phyloP scores from a whole-genome alignment of 2,888 invertebrate species.

The Lacanobia wlatinum region DNA sequence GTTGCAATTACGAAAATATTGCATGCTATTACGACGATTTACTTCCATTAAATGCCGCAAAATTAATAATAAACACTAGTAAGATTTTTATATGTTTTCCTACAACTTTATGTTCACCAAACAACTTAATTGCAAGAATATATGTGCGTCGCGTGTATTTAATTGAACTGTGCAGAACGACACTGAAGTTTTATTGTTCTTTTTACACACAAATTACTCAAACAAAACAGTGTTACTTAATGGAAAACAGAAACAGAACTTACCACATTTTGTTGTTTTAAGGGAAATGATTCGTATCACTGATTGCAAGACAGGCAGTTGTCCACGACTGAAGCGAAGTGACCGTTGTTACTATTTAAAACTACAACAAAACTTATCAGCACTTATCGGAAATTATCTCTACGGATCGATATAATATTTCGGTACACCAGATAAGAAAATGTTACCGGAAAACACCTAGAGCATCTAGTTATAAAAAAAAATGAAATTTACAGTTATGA shows the following conservation, averaged over 20 bases:
- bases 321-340: slow-evolving; percentile 60
- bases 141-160: slow-evolving; percentile 44
- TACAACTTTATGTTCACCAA: slow-evolving; percentile 11
- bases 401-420: slow-evolving; percentile 67
- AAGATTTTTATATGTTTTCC: slow-evolving; percentile 18
- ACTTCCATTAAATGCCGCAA: slow-evolving; percentile 20
- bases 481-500: slow-evolving; percentile 8
- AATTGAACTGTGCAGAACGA: slow-evolving; percentile 24
- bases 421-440: slow-evolving; percentile 13
- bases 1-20: slow-evolving; percentile 5
- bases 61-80: slow-evolving; percentile 25
- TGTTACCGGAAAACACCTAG: slow-evolving; percentile 5
- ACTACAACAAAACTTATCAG: slow-evolving; percentile 63
- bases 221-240: slow-evolving; percentile 25
- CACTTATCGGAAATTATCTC: slow-evolving; percentile 68
- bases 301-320: slow-evolving; percentile 52
- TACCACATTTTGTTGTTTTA: slow-evolving; percentile 71
- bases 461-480: background rate
- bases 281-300: slow-evolving; percentile 45
- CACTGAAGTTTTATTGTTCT: slow-evolving; percentile 13
- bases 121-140: slow-evolving; percentile 41
- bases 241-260: slow-evolving; percentile 53
- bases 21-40: slow-evolving; percentile 9
- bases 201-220: slow-evolving; percentile 20
- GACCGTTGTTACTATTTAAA: slow-evolving; percentile 62